Evolutionary conservation across 2,113 vertebrate genomes (phyloP), one percentile per base, ranked within the genome.

Genomic region (Sitta europaea): DNA sequence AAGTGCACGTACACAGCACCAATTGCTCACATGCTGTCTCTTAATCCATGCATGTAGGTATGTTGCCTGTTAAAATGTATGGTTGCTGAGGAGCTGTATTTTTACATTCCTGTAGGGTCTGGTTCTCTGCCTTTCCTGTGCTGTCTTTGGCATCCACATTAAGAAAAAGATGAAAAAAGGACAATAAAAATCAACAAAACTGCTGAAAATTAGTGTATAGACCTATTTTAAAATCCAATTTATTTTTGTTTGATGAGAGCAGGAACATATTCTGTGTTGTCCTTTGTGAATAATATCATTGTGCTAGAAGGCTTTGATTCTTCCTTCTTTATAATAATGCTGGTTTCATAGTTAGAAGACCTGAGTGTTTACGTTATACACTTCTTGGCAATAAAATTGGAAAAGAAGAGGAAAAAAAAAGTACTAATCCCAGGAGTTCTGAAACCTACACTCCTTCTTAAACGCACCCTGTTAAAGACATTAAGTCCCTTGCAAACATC

Each of bases 401-500:
- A 97, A 97, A 97, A 95, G 92, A 94, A 76, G 83, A 90, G 87
- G 4, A 54, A 61, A 82, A 71, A 85, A 82, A 97, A 82, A 38
- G 21, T 65, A 84, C 71, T 72, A 97, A 97, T 96, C 96, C 95
- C 96, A 94, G 95, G 97, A 97, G 96, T 96, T 96, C 86, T 95
- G 97, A 96, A 97, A 97, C 85, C 92, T 90, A 96, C 86, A 97
- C 96, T 95, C 92, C 94, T 92, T 96, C 95, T 94, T 73, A 94
- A 96, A 91, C 7, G 6, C 94, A 91, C 96, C 88, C 98, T 98
- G 97, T 91, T 95, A 97, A 98, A 97, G 94, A 96, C 97, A 98
- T 98, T 98, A 98, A 96, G 95, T 97, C 97, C 88, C 96, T 94
- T 95, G 96, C 96, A 97, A 96, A 96, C 94, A 96, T 97, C 97